Evolutionary conservation across 2,888 invertebrate genomes (phyloP), one percentile per base, ranked within the genome.

Genomic region (Pediacus dermestoides): DNA sequence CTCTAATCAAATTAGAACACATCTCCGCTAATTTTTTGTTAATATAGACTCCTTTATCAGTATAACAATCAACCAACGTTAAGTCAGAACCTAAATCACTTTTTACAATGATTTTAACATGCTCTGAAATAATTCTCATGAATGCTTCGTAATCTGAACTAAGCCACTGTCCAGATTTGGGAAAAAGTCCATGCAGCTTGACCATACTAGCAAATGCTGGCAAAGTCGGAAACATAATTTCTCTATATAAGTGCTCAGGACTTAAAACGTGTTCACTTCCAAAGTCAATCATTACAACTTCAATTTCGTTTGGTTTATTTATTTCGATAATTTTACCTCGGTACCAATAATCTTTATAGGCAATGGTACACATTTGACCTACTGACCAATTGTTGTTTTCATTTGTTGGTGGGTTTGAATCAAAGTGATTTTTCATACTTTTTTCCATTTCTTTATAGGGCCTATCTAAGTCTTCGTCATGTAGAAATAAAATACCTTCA

Each of bases 201-300:
- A 83, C 81, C 56, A 73, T 78, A 28, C 75, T 74, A 0, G 81
- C 78, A 61, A 86, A 79, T 8, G 77, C 73, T 0, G 86, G 86
- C 37, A 87, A 71, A 32, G 84, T 71, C 0, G 77, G 70, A 28
- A 82, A 74, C 3, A 80, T 74, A 1, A 82, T 73, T 49, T 75
- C 74, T 46, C 79, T 80, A 11, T 81, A 72, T 33, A 90, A 55
- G 34, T 80, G 73, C 1, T 68, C 62, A 8, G 74, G 69, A 0
- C 70, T 51, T 39, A 84, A 78, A 0, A 66, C 62, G 63, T 91
- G 90, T 23, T 77, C 71, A 59, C 88, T 90, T 0, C 92, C 92
- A 58, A 85, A 92, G 68, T 92, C 92, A 1, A 91, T 75, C 67
- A 87, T 89, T 34, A 76, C 71, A 0, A 89, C 79, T 36, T 72